Percentiles rank a stretch among this genome's conserved stretches.
phyloP scores from a whole-genome alignment of 2,797 vertebrate genomes.

The Cetoscarus ocellatus region DNA sequence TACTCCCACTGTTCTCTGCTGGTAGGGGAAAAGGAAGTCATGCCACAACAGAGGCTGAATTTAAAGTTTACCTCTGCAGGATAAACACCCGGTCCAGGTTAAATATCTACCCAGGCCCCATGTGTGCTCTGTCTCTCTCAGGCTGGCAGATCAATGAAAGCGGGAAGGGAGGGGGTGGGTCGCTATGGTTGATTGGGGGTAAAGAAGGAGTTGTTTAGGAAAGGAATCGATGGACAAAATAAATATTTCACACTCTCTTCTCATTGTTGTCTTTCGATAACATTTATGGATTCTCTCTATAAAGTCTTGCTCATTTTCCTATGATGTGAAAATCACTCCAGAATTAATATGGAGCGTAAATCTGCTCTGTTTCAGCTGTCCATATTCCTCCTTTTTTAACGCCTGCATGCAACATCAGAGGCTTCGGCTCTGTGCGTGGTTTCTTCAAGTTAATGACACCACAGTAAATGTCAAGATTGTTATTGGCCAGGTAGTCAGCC shows the following conservation, averaged over 20 bases:
- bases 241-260: constrained; percentile 64
- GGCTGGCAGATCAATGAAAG: constrained; percentile 36
- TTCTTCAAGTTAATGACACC: constrained; percentile 44
- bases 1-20: constrained; percentile 67
- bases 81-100: constrained; percentile 51
- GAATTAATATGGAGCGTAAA: not conserved
- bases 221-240: constrained; percentile 71
- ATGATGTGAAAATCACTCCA: constrained; percentile 24
- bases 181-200: constrained; percentile 10
- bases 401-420: constrained; percentile 39
- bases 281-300: constrained; percentile 38
- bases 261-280: constrained; percentile 51
- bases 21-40: constrained; percentile 60
- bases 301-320: not conserved
- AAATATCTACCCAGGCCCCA: constrained; percentile 38
- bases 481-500: constrained; percentile 37
- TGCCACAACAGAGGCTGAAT: constrained; percentile 58
- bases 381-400: constrained; percentile 14
- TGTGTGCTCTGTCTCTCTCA: constrained; percentile 17
- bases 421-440: constrained; percentile 10
- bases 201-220: constrained; percentile 44
- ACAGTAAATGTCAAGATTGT: constrained; percentile 72
- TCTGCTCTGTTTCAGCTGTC: constrained; percentile 5
- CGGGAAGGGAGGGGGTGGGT: constrained; percentile 23
- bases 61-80: constrained; percentile 68